phyloP scores from a whole-genome alignment of 1,140 invertebrate genomes.

The Camponotus floridanus region DNA sequence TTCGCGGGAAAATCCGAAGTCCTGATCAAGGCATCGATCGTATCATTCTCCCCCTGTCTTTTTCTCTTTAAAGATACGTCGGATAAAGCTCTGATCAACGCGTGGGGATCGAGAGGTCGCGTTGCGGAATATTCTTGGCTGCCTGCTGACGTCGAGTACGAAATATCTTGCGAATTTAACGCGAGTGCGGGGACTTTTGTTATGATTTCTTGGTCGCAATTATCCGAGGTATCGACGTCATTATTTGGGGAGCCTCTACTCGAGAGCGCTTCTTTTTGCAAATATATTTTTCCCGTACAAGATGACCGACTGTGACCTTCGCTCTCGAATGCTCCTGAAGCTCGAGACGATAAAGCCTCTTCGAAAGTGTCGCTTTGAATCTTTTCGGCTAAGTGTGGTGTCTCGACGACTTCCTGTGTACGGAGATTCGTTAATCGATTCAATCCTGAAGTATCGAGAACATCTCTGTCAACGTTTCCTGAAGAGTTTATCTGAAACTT shows the following conservation, averaged over 20 bases:
- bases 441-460: neutral
- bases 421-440: neutral
- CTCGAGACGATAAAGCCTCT: constrained; percentile 15
- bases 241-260: neutral
- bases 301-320: constrained; percentile 30
- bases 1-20: neutral
- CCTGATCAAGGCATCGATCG: neutral
- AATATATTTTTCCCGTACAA: neutral
- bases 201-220: constrained; percentile 29
- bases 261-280: neutral
- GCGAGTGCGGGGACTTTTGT: constrained; percentile 62
- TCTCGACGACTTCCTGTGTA: neutral
- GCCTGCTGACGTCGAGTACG: constrained; percentile 56
- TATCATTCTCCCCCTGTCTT: neutral
- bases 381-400: neutral
- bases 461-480: neutral
- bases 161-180: constrained; percentile 68
- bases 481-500: neutral
- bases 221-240: neutral
- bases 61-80: constrained; percentile 54
- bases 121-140: constrained; percentile 35
- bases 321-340: constrained; percentile 20
- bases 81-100: constrained; percentile 69
- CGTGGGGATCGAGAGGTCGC: constrained; percentile 54
- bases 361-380: neutral